phyloP scores from a whole-genome alignment of 2,113 vertebrate genomes.

The Tapirus terrestris region DNA sequence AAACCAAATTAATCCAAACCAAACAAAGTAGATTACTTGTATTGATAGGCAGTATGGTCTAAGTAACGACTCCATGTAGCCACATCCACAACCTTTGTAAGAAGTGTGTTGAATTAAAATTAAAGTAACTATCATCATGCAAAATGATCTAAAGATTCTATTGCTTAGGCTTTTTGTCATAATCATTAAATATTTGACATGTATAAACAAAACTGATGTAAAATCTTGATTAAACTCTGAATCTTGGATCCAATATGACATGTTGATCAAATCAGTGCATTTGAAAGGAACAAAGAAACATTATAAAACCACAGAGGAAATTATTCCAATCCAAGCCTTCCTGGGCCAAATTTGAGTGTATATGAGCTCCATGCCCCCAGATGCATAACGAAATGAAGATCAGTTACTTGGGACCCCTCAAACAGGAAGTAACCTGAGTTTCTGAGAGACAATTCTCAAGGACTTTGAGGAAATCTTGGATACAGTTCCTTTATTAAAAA shows the following conservation, averaged over 20 bases:
- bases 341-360: neutral
- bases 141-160: neutral
- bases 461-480: neutral
- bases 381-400: neutral
- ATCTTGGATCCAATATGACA: neutral
- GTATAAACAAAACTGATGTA: neutral
- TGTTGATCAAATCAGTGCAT: neutral
- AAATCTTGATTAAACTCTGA: neutral
- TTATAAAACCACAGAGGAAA: neutral
- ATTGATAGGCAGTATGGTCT: neutral
- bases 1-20: neutral
- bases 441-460: neutral
- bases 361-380: neutral
- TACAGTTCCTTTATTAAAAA: neutral
- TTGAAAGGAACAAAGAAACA: neutral
- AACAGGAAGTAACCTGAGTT: neutral
- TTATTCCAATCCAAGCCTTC: neutral
- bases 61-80: neutral
- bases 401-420: neutral
- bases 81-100: neutral
- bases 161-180: neutral
- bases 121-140: neutral
- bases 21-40: constrained; percentile 11
- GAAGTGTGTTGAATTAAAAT: neutral
- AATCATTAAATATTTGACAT: neutral